phyloP scores from a whole-genome alignment of 2,888 invertebrate species.

The Criorhina ranunculi region DNA sequence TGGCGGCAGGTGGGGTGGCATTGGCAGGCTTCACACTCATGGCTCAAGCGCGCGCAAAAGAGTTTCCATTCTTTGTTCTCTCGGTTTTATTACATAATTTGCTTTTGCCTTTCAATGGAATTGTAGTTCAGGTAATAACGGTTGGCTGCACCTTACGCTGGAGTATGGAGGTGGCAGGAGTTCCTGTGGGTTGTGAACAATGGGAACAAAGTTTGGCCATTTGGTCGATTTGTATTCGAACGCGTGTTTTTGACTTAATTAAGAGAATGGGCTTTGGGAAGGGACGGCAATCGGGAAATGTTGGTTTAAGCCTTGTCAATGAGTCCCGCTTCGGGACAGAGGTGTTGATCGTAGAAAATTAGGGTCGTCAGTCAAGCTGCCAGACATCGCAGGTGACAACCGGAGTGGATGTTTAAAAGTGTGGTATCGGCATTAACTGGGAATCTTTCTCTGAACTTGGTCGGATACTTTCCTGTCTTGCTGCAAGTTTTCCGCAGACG shows the following conservation, averaged over 20 bases:
- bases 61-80: slow-evolving; percentile 60
- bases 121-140: slow-evolving; percentile 58
- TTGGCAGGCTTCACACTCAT: slow-evolving; percentile 24
- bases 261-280: not conserved
- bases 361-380: too few relatives aligned
- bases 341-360: too few relatives aligned
- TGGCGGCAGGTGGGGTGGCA: slow-evolving; percentile 12
- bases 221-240: not conserved
- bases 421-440: too few relatives aligned
- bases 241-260: not conserved
- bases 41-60: slow-evolving; percentile 39
- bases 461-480: too few relatives aligned
- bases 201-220: slow-evolving; percentile 25
- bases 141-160: slow-evolving; percentile 38
- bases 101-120: slow-evolving; percentile 58
- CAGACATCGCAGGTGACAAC: too few relatives aligned
- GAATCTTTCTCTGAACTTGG: too few relatives aligned
- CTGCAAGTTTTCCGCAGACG: too few relatives aligned
- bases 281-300: too few relatives aligned
- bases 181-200: slow-evolving; percentile 11
- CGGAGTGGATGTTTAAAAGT: too few relatives aligned
- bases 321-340: too few relatives aligned
- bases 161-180: not conserved
- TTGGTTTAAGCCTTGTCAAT: too few relatives aligned
- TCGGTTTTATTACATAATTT: slow-evolving; percentile 59